Conservation (phyloP, 1,140 invertebrate genomes). For the Druon quercuslanigerum region DNA sequence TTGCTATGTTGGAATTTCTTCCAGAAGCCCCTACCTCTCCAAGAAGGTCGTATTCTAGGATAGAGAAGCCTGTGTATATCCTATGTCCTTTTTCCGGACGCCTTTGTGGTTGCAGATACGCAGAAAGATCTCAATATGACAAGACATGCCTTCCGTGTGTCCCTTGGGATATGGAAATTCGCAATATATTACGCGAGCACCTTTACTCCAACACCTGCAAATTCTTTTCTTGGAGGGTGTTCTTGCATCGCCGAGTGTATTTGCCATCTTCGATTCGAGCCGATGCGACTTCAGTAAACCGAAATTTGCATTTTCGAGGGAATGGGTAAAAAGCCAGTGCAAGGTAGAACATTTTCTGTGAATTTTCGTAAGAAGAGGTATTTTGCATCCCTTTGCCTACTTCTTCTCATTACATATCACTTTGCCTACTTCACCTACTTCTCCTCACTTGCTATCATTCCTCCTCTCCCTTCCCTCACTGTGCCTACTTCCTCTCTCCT, state of each 20-base stretch:
- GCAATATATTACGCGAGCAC: background rate
- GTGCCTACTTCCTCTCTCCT: too few species aligned
- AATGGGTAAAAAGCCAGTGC: slow-evolving; percentile 32
- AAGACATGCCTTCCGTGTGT: slow-evolving; percentile 1
- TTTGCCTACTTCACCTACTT: too few species aligned
- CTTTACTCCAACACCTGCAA: background rate
- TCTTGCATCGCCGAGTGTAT: background rate
- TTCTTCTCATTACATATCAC: too few species aligned
- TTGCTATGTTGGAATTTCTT: background rate
- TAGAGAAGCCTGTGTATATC: background rate
- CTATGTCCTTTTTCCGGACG: slow-evolving; percentile 6
- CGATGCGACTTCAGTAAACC: slow-evolving; percentile 51
- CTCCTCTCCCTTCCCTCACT: too few species aligned
- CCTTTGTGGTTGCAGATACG: background rate
- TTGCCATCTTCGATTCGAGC: slow-evolving; percentile 43
- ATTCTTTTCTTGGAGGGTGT: background rate
- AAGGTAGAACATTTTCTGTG: background rate
- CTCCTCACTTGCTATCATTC: too few species aligned
- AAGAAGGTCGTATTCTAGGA: background rate
- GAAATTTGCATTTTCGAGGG: slow-evolving; percentile 59
- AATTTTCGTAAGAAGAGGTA: too few species aligned
- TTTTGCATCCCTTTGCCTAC: too few species aligned
- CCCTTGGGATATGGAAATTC: slow-evolving; percentile 24
- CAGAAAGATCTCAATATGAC: slow-evolving; percentile 7
- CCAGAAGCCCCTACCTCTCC: background rate